These are phyloP conservation scores for Equus quagga DNA, from an alignment of 2,113 vertebrate species.

Conservation along the genomic window DNA sequence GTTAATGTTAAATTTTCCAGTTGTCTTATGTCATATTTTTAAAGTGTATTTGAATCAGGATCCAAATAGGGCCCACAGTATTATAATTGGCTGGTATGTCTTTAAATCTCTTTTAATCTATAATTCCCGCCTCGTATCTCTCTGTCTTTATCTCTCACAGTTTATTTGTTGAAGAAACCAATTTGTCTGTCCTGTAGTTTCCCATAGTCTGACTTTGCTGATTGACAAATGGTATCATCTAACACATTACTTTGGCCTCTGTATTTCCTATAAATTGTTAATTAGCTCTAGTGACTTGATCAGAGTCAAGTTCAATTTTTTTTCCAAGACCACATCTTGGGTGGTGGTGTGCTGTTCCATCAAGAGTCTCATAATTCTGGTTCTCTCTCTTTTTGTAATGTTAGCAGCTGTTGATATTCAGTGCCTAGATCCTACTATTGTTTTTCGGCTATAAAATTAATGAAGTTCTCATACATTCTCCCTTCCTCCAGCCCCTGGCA, in stretches of 20 bases:
- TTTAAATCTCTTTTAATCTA: neutral
- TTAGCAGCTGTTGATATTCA: neutral
- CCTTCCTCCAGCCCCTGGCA: neutral
- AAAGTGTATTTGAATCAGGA: neutral
- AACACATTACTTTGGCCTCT: neutral
- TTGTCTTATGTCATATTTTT: neutral
- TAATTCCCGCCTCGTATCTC: neutral
- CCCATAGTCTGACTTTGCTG: neutral
- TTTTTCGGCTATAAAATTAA: neutral
- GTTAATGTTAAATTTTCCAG: neutral
- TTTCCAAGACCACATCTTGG: too few relatives aligned
- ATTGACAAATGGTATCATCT: neutral
- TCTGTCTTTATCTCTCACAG: neutral
- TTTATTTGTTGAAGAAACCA: neutral
- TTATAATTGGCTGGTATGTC: neutral
- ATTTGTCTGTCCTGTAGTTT: neutral
- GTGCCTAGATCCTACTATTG: neutral
- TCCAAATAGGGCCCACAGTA: neutral
- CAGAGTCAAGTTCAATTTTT: neutral
- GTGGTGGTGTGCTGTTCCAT: neutral
- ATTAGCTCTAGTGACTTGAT: neutral
- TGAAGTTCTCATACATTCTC: neutral
- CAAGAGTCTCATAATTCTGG: neutral
- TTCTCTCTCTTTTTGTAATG: neutral
- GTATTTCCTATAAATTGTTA: neutral